phyloP scores from a whole-genome alignment of 2,797 vertebrate genomes.

The Thalassophryne amazonica region DNA sequence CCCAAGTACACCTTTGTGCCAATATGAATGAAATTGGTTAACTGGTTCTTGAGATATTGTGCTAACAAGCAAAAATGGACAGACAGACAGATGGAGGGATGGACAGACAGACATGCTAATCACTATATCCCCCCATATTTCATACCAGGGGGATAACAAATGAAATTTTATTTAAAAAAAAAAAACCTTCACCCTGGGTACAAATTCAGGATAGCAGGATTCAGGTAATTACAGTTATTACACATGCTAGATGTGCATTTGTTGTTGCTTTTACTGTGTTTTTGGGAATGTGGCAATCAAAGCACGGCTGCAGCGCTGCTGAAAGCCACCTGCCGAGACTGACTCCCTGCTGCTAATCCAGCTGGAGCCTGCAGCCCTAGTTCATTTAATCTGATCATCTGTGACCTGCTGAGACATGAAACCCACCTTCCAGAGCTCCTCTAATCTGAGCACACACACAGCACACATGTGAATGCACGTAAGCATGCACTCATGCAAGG shows the following conservation, averaged over 20 bases:
- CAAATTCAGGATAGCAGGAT: conserved; percentile 10
- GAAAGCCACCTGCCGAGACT: conserved; percentile 41
- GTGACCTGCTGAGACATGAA: conserved; percentile 78
- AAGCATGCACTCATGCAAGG: no score
- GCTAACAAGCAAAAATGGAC: no score
- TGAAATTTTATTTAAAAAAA: no score
- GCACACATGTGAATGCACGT: no score
- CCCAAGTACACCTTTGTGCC: no score
- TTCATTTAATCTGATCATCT: conserved; percentile 76
- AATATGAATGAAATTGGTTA: no score
- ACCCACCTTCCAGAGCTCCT: conserved; percentile 58
- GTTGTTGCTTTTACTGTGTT: neutral
- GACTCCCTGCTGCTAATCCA: conserved; percentile 56
- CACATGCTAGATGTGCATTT: neutral
- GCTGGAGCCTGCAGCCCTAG: conserved; percentile 45
- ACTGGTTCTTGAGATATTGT: no score
- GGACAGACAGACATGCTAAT: no score
- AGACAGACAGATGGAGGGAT: no score
- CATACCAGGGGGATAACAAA: no score
- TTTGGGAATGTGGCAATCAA: conserved; percentile 2
- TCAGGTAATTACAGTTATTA: neutral
- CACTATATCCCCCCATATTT: no score
- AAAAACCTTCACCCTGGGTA: no score
- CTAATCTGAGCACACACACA: conserved; percentile 53
- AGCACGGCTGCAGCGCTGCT: neutral